These are phyloP conservation scores for Staurois parvus DNA, from an alignment of 2,797 vertebrate genomes.

Conservation along the genomic window DNA sequence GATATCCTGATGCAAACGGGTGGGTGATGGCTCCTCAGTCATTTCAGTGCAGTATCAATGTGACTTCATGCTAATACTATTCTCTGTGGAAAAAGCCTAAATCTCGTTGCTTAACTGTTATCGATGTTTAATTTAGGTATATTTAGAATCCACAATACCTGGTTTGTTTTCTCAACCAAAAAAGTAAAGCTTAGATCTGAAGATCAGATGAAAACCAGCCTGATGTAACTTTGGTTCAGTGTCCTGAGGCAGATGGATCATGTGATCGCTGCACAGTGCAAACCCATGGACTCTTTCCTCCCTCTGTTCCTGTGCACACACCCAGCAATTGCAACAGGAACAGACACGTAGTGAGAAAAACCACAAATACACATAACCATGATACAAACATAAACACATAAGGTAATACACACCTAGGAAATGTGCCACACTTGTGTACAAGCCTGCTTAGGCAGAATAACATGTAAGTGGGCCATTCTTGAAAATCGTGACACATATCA, in stretches of 20 bases:
- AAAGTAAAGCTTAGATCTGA: not conserved
- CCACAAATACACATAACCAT: constrained; percentile 18
- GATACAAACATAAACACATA: constrained; percentile 12
- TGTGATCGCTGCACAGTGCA: constrained; percentile 2
- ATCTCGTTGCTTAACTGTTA: not conserved
- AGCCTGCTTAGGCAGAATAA: not conserved
- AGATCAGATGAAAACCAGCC: constrained; percentile 11
- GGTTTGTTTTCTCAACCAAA: constrained; percentile 5
- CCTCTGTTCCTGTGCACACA: not conserved
- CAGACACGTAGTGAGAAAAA: constrained; percentile 40
- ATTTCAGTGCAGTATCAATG: not conserved
- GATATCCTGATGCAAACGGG: too few relatives aligned
- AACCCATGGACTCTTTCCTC: not conserved
- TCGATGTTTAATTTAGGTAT: not conserved
- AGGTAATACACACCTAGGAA: constrained; percentile 10
- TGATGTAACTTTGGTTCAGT: constrained; percentile 15
- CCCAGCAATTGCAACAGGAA: constrained; percentile 45
- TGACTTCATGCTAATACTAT: not conserved
- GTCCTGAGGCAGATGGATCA: constrained; percentile 12
- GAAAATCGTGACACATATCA: too few relatives aligned
- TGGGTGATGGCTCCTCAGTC: not conserved
- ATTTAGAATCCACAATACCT: constrained; percentile 2
- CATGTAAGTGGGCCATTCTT: too few relatives aligned
- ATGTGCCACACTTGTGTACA: constrained; percentile 10
- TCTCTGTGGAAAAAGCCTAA: not conserved